Evolutionary conservation across 2,888 invertebrate species (phyloP).

Genomic region (Nomada goodeniana): DNA sequence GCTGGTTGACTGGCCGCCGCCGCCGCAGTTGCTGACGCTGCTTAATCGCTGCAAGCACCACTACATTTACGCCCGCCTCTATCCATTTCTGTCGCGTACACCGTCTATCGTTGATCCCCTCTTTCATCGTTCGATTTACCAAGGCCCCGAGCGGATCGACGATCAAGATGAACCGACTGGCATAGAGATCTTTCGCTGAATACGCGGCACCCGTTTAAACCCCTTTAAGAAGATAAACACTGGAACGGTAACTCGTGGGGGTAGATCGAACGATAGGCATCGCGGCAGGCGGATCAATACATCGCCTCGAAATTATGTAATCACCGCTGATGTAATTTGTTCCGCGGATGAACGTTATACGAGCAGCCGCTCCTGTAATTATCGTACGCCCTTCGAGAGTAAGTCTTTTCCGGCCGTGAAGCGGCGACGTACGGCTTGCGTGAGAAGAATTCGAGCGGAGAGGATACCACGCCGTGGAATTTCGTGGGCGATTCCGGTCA

Average conservation of each 20-base stretch:
- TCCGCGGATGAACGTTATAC: constrained; percentile 21
- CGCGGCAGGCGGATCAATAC: constrained; percentile 36
- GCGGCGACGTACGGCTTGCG: too few species aligned
- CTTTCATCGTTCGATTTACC: constrained; percentile 63
- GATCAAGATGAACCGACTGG: constrained; percentile 61
- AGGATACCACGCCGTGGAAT: too few species aligned
- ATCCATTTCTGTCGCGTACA: constrained; percentile 11
- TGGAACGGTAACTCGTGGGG: constrained; percentile 17
- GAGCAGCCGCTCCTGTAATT: constrained; percentile 38
- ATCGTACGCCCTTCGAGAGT: background rate
- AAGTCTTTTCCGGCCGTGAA: background rate
- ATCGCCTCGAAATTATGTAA: constrained; percentile 43
- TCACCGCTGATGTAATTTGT: constrained; percentile 46
- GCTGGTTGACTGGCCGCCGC: constrained; percentile 16
- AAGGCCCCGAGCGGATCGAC: constrained; percentile 51
- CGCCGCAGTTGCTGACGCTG: constrained; percentile 56
- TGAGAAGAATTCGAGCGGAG: too few species aligned
- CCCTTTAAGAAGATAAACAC: constrained; percentile 59
- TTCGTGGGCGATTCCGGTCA: too few species aligned
- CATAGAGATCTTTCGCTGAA: constrained; percentile 54
- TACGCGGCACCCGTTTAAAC: constrained; percentile 43
- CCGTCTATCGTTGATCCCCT: background rate
- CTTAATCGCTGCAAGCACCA: constrained; percentile 54
- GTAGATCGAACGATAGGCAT: constrained; percentile 39
- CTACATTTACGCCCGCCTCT: constrained; percentile 4